Evolutionary conservation across 2,888 invertebrate species (phyloP).

Genomic region (Peribatodes rhomboidaria): DNA sequence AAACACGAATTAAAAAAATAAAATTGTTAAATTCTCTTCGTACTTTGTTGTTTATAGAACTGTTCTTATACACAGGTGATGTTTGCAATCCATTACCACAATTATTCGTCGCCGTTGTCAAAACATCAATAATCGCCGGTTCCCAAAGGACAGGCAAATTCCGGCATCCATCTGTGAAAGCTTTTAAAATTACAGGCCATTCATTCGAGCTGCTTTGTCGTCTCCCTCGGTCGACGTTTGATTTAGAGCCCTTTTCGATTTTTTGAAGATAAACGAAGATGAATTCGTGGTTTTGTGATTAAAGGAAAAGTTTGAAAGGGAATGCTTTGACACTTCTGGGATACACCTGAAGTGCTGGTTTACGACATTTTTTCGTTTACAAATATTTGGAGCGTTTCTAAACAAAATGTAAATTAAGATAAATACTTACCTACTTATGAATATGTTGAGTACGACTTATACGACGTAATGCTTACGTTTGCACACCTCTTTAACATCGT

Average conservation of each 20-base stretch:
- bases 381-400: neutral
- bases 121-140: constrained; percentile 80
- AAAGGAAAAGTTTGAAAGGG: constrained; percentile 34
- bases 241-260: constrained; percentile 62
- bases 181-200: constrained; percentile 84
- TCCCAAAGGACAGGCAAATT: constrained; percentile 72
- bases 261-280: constrained; percentile 47
- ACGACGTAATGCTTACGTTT: too few relatives aligned
- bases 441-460: too few relatives aligned
- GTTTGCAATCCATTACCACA: constrained; percentile 64
- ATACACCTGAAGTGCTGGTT: constrained; percentile 19
- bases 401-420: neutral
- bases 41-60: too few relatives aligned
- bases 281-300: constrained; percentile 47
- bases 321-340: constrained; percentile 14
- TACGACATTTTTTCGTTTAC: neutral
- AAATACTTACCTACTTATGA: too few relatives aligned
- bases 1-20: too few relatives aligned
- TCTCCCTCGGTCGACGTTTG: constrained; percentile 71
- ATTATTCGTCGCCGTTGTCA: constrained; percentile 74
- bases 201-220: constrained; percentile 81
- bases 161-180: constrained; percentile 77
- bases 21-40: too few relatives aligned
- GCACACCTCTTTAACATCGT: too few relatives aligned
- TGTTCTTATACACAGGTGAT: constrained; percentile 19